A percentile compares a stretch with the other conserved stretches of the same genome.
phyloP scores from a whole-genome alignment of 2,797 vertebrate genomes.

The Pampus argenteus region DNA sequence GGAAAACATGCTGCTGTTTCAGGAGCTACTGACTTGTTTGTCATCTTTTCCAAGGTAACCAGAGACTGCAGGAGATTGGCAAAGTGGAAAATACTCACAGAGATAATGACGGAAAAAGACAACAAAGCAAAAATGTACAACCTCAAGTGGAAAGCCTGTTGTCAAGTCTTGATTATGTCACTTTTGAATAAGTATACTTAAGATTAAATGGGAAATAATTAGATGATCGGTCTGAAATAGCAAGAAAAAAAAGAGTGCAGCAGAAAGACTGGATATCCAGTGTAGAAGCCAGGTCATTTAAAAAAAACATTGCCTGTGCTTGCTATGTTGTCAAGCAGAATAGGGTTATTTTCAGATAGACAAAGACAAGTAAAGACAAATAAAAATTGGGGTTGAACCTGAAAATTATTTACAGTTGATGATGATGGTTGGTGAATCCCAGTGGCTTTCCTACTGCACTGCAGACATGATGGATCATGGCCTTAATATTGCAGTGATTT shows the following conservation, averaged over 20 bases:
- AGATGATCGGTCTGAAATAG: constrained; percentile 5
- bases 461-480: background rate
- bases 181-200: constrained; percentile 40
- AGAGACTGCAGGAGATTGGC: constrained; percentile 77
- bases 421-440: background rate
- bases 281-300: background rate
- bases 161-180: constrained; percentile 58
- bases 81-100: constrained; percentile 79
- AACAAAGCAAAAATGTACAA: constrained; percentile 59
- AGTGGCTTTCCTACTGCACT: background rate
- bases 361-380: background rate
- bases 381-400: background rate
- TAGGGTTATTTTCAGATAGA: background rate
- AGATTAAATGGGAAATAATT: constrained; percentile 22
- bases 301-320: background rate
- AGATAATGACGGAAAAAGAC: constrained; percentile 81
- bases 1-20: constrained; percentile 76
- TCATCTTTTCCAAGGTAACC: constrained; percentile 84
- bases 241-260: constrained; percentile 6
- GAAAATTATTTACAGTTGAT: background rate
- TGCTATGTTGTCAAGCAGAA: background rate
- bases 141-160: constrained; percentile 72
- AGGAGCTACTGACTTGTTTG: constrained; percentile 74
- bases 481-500: background rate
- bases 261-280: constrained; percentile 1